Evolutionary conservation across 2,888 invertebrate genomes (phyloP).

Genomic region (Achlya flavicornis): DNA sequence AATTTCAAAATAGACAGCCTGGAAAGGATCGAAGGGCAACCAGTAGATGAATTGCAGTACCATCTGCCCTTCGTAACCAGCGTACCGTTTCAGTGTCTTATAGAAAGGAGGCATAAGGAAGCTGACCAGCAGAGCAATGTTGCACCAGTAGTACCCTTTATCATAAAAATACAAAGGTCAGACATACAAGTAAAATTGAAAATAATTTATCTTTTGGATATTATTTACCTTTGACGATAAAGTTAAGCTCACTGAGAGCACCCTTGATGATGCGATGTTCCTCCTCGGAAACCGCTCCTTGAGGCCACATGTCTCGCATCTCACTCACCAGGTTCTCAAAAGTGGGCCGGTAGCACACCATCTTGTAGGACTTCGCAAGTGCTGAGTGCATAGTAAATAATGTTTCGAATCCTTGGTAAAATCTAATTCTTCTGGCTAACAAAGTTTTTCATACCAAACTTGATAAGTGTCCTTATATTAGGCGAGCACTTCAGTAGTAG

Average conservation of each 20-base stretch:
- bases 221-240: constrained; percentile 39
- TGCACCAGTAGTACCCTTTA: constrained; percentile 51
- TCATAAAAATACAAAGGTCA: background rate
- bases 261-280: constrained; percentile 36
- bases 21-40: constrained; percentile 45
- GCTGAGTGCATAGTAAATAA: constrained; percentile 27
- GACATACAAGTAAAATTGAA: too few species aligned
- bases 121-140: constrained; percentile 38
- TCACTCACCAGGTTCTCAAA: constrained; percentile 48
- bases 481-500: too few species aligned
- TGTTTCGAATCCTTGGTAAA: background rate
- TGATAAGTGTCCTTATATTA: too few species aligned
- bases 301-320: constrained; percentile 49
- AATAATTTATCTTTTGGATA: constrained; percentile 15
- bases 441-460: too few species aligned
- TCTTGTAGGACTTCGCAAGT: constrained; percentile 42
- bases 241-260: constrained; percentile 34
- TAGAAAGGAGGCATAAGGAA: constrained; percentile 38
- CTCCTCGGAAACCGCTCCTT: constrained; percentile 31
- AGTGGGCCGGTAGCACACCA: constrained; percentile 36
- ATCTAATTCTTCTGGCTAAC: too few species aligned
- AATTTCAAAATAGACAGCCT: constrained; percentile 38
- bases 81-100: constrained; percentile 29
- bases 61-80: constrained; percentile 36
- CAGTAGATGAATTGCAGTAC: constrained; percentile 46